Conservation (phyloP, 1,140 invertebrate species). For the Drosophila melanogaster region Release_6_plus_ISO1_MT NT_033779.5:14962501-14963000, state of each 20-base stretch:
- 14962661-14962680: conserved; percentile 13
- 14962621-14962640: conserved; percentile 45
- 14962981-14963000: conserved; percentile 77
- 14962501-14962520: conserved; percentile 62
- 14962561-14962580: conserved; percentile 17
- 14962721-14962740: conserved; percentile 33
- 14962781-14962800: conserved; percentile 61
- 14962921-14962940: conserved; percentile 37
- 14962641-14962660: conserved; percentile 70
- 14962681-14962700: not conserved
- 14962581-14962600: conserved; percentile 61
- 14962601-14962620: conserved; percentile 76
- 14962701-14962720: conserved; percentile 23
- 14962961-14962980: conserved; percentile 47
- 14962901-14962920: conserved; percentile 60
- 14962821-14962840: conserved; percentile 66
- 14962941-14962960: conserved; percentile 46
- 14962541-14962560: conserved; percentile 14
- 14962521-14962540: conserved; percentile 21
- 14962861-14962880: conserved; percentile 25
- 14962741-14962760: conserved; percentile 48
- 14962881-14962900: conserved; percentile 78
- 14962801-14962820: not conserved
- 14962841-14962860: conserved; percentile 50
- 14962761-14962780: conserved; percentile 82